Conservation (phyloP, 1,140 invertebrate species). For the Melanaphis sacchari region DNA sequence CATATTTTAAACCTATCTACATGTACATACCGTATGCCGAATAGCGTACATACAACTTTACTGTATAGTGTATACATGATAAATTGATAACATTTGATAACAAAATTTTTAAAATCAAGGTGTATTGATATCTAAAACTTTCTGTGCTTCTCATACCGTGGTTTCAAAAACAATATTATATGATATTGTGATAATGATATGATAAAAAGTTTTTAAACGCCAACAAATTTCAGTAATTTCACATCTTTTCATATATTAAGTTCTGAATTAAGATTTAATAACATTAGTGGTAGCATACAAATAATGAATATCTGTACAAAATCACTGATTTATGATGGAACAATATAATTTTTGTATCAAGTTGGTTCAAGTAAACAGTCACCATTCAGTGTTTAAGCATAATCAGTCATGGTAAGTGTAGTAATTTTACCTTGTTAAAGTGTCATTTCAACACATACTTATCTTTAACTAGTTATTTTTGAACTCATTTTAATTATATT, state of each 20-base stretch:
- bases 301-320: not conserved
- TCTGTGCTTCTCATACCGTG: not conserved
- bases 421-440: not conserved
- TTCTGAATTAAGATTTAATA: not conserved
- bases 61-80: not conserved
- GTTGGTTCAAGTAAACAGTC: not conserved
- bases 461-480: not conserved
- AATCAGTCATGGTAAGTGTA: not conserved
- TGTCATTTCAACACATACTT: not conserved
- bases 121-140: not conserved
- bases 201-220: conserved; percentile 43
- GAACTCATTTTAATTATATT: not conserved
- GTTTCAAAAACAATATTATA: not conserved
- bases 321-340: not conserved
- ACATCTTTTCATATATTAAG: not conserved
- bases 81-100: conserved; percentile 1
- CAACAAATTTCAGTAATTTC: not conserved
- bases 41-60: not conserved
- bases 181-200: not conserved
- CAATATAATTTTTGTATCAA: not conserved
- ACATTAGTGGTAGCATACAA: not conserved
- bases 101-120: not conserved
- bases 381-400: not conserved
- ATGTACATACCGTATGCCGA: too few relatives aligned
- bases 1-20: not conserved